Evolutionary conservation across 1,140 invertebrate genomes (phyloP).

Genomic region (Linepithema humile): DNA sequence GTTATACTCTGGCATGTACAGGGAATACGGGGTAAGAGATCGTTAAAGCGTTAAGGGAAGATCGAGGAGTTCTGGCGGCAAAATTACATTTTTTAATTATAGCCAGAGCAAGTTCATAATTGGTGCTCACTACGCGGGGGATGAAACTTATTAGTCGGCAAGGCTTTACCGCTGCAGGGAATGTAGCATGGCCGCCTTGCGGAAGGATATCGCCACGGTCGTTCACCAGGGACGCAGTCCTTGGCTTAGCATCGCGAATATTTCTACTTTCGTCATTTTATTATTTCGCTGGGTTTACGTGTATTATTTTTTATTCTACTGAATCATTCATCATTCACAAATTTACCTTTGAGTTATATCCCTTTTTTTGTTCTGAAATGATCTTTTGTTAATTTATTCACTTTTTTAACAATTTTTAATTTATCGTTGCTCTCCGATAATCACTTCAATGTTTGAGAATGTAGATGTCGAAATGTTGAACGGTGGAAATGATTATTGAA

Average conservation of each 20-base stretch:
- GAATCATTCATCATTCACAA: not conserved
- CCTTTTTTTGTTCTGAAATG: not conserved
- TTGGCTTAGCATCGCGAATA: not conserved
- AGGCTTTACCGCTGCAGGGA: constrained; percentile 74
- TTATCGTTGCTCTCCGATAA: not conserved
- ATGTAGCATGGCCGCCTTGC: constrained; percentile 75
- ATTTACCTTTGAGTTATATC: not conserved
- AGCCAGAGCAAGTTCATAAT: constrained; percentile 82
- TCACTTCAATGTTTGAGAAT: no score
- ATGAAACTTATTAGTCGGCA: constrained; percentile 83
- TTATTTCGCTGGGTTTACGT: not conserved
- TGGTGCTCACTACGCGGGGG: constrained; percentile 84
- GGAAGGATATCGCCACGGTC: constrained; percentile 68
- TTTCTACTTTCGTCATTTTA: not conserved
- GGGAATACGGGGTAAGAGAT: constrained; percentile 64
- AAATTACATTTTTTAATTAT: constrained; percentile 83
- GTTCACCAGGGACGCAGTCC: constrained; percentile 72
- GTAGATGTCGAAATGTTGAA: no score
- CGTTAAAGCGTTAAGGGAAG: constrained; percentile 67
- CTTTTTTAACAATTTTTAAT: not conserved
- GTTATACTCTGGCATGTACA: constrained; percentile 34
- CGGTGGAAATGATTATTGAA: no score
- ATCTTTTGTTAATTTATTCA: not conserved
- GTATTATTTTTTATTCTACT: not conserved
- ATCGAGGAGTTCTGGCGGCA: constrained; percentile 68